Evolutionary conservation across 2,888 invertebrate species (phyloP).

Genomic region (Philopedon plagiatum): DNA sequence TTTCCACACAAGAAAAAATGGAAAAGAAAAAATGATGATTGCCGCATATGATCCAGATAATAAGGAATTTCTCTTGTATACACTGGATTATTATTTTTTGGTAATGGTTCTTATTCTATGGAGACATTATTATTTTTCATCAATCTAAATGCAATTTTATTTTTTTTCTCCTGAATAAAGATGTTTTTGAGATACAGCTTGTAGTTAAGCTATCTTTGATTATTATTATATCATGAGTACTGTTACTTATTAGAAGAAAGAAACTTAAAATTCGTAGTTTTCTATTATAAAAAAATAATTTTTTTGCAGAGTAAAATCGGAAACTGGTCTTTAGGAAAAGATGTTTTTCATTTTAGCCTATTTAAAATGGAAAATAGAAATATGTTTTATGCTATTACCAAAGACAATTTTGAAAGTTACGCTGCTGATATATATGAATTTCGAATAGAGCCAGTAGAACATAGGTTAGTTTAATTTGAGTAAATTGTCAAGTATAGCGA

Average conservation of each 20-base stretch:
- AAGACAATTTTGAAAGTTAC: conserved; percentile 50
- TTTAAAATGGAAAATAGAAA: conserved; percentile 58
- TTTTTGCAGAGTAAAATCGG: conserved; percentile 52
- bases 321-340: conserved; percentile 50
- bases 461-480: conserved; percentile 65
- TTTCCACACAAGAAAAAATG: conserved; percentile 55
- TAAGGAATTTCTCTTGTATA: conserved; percentile 62
- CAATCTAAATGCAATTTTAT: too few relatives aligned
- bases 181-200: too few relatives aligned
- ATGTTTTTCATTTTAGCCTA: conserved; percentile 56
- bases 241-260: too few relatives aligned
- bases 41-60: conserved; percentile 57
- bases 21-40: conserved; percentile 55
- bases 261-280: too few relatives aligned
- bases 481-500: too few relatives aligned
- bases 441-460: conserved; percentile 53
- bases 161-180: too few relatives aligned
- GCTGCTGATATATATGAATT: conserved; percentile 65
- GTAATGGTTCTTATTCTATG: too few relatives aligned
- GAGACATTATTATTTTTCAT: too few relatives aligned
- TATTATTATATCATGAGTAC: too few relatives aligned
- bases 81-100: conserved; percentile 55
- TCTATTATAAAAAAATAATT: background rate
- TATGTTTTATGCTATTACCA: conserved; percentile 57
- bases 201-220: too few relatives aligned